phyloP scores from a whole-genome alignment of 2,888 invertebrate species.

The Thumatha senex region DNA sequence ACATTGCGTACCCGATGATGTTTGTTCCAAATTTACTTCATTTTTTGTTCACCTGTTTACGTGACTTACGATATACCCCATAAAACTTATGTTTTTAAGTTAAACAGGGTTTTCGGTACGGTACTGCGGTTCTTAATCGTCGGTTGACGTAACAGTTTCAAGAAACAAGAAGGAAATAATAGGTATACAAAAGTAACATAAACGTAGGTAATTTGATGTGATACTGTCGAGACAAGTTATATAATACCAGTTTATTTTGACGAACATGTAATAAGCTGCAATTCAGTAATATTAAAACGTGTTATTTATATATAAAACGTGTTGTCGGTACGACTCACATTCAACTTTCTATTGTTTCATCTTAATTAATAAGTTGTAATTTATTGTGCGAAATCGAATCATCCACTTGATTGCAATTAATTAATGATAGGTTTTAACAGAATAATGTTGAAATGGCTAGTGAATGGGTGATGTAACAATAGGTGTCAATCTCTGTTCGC shows the following conservation, averaged over 20 bases:
- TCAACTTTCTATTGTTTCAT: conserved; percentile 43
- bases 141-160: neutral
- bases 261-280: conserved; percentile 24
- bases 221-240: conserved; percentile 4
- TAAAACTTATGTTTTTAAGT: neutral
- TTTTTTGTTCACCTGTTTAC: too few species aligned
- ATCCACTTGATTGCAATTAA: conserved; percentile 45
- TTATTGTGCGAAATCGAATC: conserved; percentile 39
- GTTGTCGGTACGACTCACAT: conserved; percentile 30
- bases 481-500: conserved; percentile 37
- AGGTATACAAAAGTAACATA: neutral
- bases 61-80: neutral
- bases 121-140: neutral
- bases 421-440: conserved; percentile 56
- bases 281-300: conserved; percentile 30
- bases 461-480: conserved; percentile 66
- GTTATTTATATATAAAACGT: too few species aligned
- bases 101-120: neutral
- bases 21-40: too few species aligned
- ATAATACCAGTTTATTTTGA: conserved; percentile 15
- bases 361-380: conserved; percentile 35
- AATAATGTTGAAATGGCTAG: conserved; percentile 43
- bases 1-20: too few species aligned
- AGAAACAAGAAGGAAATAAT: neutral
- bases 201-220: conserved; percentile 7